Conservation (phyloP, 2,797 vertebrate species). For the Phoebastria nigripes region DNA sequence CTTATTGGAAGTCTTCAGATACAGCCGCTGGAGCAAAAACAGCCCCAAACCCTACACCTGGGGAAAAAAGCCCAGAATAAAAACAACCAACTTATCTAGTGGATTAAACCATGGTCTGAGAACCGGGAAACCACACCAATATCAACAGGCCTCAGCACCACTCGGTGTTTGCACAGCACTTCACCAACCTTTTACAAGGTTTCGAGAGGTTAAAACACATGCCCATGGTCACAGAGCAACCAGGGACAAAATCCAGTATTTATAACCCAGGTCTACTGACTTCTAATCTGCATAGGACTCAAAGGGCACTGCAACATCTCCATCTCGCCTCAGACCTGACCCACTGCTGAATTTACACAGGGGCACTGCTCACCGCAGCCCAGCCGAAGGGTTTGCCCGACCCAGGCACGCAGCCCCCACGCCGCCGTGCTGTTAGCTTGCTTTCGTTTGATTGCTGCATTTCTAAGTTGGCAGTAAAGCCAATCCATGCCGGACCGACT, state of each 20-base stretch:
- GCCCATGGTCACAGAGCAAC: neutral
- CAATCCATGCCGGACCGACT: rapidly evolving
- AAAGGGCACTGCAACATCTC: rapidly evolving
- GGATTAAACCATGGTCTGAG: neutral
- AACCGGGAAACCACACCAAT: neutral
- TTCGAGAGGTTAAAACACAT: neutral
- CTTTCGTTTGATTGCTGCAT: neutral
- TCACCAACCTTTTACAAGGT: neutral
- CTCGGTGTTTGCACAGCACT: neutral
- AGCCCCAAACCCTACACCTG: neutral
- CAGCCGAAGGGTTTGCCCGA: neutral
- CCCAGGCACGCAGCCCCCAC: rapidly evolving
- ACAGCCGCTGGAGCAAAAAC: neutral
- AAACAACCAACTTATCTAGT: neutral
- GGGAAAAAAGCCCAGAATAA: neutral
- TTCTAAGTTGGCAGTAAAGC: neutral
- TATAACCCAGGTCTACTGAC: neutral
- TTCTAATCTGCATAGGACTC: neutral
- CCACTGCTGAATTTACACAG: rapidly evolving
- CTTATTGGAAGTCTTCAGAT: neutral
- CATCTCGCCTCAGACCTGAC: neutral
- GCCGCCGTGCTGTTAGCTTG: rapidly evolving
- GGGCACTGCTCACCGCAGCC: rapidly evolving
- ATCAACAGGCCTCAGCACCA: neutral
- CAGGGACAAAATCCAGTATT: neutral